These are phyloP conservation scores for Propithecus coquereli DNA, from an alignment of 2,113 vertebrate genomes.

Conservation along the genomic window DNA sequence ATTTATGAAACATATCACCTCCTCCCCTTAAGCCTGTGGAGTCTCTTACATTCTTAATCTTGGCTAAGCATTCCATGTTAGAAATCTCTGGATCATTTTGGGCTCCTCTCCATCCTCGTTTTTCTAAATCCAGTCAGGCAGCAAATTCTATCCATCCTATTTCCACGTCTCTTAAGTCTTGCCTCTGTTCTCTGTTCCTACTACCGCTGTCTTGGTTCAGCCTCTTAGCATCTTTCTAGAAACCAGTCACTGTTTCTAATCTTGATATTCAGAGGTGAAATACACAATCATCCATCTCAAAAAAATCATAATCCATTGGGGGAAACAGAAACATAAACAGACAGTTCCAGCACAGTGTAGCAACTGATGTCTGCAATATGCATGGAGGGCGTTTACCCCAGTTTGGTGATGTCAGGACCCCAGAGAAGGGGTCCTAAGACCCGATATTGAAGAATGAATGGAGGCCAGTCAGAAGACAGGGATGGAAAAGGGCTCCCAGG, in stretches of 20 bases:
- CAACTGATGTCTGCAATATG: neutral
- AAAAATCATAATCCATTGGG: neutral
- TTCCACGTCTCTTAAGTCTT: neutral
- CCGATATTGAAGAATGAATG: neutral
- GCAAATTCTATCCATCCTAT: neutral
- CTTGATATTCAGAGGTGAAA: neutral
- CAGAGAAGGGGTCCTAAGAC: neutral
- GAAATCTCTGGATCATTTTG: neutral
- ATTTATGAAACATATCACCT: neutral
- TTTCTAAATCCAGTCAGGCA: neutral
- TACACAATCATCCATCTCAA: neutral
- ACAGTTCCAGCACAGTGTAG: neutral
- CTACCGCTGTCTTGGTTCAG: neutral
- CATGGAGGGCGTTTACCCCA: neutral
- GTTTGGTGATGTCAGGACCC: neutral
- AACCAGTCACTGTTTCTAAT: neutral
- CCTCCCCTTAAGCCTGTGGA: neutral
- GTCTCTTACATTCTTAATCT: neutral
- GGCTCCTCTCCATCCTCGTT: neutral
- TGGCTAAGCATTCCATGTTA: neutral
- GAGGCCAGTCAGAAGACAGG: neutral
- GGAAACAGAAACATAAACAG: neutral
- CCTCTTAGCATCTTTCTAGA: neutral
- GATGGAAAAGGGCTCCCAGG: neutral
- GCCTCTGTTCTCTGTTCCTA: neutral